Evolutionary conservation across 2,888 invertebrate species (phyloP).

Genomic region (Lasius platythorax): DNA sequence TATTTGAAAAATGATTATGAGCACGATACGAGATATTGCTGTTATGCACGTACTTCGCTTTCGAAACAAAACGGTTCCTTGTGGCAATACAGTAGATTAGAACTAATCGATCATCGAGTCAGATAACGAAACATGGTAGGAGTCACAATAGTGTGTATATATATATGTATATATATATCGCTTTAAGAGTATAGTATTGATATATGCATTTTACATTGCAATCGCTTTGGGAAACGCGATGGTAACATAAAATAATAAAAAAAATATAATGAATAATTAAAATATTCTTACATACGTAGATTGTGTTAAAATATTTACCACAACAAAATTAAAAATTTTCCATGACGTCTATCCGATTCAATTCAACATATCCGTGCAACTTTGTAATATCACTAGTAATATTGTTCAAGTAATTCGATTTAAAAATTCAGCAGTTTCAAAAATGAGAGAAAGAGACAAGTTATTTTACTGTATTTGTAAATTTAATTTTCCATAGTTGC

Average conservation of each 20-base stretch:
- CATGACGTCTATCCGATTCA: neutral
- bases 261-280: neutral
- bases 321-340: neutral
- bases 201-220: neutral
- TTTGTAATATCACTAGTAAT: neutral
- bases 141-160: neutral
- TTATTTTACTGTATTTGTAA: slow-evolving; percentile 16
- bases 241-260: neutral
- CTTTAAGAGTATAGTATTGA: neutral
- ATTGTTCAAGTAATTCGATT: neutral
- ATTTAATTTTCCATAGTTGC: slow-evolving; percentile 7
- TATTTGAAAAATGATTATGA: neutral
- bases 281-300: neutral
- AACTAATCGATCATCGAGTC: slow-evolving; percentile 40
- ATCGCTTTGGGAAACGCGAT: neutral
- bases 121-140: slow-evolving; percentile 20
- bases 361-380: neutral
- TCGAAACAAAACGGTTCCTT: neutral
- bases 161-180: neutral
- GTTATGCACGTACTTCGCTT: neutral
- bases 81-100: slow-evolving; percentile 29
- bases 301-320: neutral
- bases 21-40: slow-evolving; percentile 2
- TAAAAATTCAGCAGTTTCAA: neutral
- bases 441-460: neutral